A percentile compares a stretch with the other conserved stretches of the same genome.
phyloP scores from a whole-genome alignment of 2,113 vertebrate species.

The Paramormyrops kingsleyae region DNA sequence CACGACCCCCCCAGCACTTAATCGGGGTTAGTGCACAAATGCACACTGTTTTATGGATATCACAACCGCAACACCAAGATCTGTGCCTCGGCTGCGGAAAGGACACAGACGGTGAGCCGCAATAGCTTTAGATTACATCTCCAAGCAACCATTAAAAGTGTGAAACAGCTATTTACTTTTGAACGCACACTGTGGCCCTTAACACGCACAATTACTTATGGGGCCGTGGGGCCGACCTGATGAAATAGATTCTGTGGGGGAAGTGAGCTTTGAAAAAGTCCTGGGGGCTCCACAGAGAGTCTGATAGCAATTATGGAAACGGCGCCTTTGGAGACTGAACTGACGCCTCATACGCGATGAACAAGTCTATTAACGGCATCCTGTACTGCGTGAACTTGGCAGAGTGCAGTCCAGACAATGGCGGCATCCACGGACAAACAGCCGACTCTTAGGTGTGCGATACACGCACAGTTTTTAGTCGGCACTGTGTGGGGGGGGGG shows the following conservation, averaged over 20 bases:
- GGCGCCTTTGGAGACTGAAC: background rate
- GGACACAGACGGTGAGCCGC: background rate
- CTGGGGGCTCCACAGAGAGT: background rate
- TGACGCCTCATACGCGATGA: background rate
- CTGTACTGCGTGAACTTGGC: background rate
- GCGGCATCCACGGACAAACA: background rate
- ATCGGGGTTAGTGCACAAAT: no score
- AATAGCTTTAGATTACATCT: constrained; percentile 12
- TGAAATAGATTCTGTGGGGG: constrained; percentile 7
- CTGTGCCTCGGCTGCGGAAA: background rate
- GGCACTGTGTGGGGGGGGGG: background rate
- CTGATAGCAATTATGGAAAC: constrained; percentile 14
- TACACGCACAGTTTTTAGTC: background rate
- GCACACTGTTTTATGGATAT: background rate
- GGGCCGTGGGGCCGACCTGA: background rate
- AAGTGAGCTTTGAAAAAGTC: background rate
- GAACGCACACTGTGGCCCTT: background rate
- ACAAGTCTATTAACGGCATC: background rate
- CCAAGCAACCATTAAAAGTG: constrained; percentile 10
- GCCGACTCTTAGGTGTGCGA: background rate
- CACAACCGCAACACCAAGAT: background rate
- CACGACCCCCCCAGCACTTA: no score
- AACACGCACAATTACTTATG: constrained; percentile 6
- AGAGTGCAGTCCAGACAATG: background rate
- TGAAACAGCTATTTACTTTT: constrained; percentile 1